A percentile compares a stretch with the other conserved stretches of the same genome.
Evolutionary conservation across 2,113 vertebrate species (phyloP).

Genomic region (Tenebrosternarchus preto): DNA sequence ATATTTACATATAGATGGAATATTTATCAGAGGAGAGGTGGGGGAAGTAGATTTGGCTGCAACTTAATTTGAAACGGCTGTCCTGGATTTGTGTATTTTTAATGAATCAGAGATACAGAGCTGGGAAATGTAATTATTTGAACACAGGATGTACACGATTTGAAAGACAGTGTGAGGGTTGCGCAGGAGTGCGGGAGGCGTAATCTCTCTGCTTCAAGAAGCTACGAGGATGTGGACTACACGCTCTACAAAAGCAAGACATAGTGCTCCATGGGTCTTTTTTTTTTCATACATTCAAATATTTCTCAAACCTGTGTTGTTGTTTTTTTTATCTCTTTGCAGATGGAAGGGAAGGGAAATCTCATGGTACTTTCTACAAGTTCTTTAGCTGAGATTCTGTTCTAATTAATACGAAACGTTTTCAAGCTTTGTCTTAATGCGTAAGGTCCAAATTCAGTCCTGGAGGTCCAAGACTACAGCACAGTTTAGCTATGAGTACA

Average conservation of each 20-base stretch:
- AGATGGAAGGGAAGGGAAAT: not conserved
- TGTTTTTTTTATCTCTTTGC: too few relatives aligned
- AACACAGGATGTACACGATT: conserved; percentile 63
- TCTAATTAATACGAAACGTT: too few relatives aligned
- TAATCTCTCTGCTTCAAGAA: conserved; percentile 26
- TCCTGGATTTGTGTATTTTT: conserved; percentile 77
- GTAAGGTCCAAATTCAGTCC: too few relatives aligned
- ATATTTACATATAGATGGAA: conserved; percentile 85
- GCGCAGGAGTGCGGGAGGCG: conserved; percentile 52
- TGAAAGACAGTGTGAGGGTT: conserved; percentile 49
- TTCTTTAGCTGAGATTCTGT: too few relatives aligned
- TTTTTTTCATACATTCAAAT: not conserved
- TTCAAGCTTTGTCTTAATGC: too few relatives aligned
- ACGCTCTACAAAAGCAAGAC: not conserved
- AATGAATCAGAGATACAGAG: conserved; percentile 71
- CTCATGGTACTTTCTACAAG: too few relatives aligned
- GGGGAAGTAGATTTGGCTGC: conserved; percentile 69
- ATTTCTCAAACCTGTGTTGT: too few relatives aligned
- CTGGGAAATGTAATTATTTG: conserved; percentile 70
- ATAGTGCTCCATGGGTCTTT: not conserved
- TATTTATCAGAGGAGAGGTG: conserved; percentile 74
- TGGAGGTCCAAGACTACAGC: too few relatives aligned
- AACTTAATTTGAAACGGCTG: conserved; percentile 68
- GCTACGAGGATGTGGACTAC: not conserved
- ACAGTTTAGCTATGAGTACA: too few relatives aligned